Evolutionary conservation across 2,888 invertebrate genomes (phyloP), one percentile per base, ranked within the genome.

Genomic region (Lithophane leautieri): DNA sequence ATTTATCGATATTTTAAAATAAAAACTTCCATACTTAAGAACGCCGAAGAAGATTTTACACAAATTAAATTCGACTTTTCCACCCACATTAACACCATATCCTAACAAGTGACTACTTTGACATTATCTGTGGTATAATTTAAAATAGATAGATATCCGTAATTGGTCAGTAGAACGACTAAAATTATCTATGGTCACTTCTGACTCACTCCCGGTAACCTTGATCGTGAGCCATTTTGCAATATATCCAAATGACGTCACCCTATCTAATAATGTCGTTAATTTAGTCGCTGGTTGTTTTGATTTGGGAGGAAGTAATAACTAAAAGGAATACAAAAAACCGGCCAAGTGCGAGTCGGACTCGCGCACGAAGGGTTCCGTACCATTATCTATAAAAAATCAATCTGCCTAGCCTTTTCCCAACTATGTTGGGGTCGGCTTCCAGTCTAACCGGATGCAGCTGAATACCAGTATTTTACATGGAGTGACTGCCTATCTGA

Each of bases 121-220:
- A 70, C 63, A 76, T 77, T 84, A 63, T 19, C 62, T 11, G 6
- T 68, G 47, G 40, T 66, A 73, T 42, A 62, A 74, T 76, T 77
- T 63, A 3, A 76, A 84, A 75, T 60, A 66, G 42, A 75, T 73
- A 56, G 61, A 70, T 42, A 69, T 63, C 85, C 82, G 61, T 76
- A 82, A 76, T 72, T 81, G 82, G 82, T 71, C 61, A 69, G 16
- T 58, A 54, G 28, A 62, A 25, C 50, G 56, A 70, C 52, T 71
- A 74, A 69, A 63, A 58, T 76, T 76, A n/a, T 12, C 25, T 56
- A 76, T 72, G 76, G 62, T 62, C 63, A 73, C 56, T 70, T 72
- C 50, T 86, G 85, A 86, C 58, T 86, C 85, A 85, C 40, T 76
- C 65, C 85, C 54, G 73, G 16, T 58, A 79, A 73, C 85, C 85